A percentile compares a stretch with the other conserved stretches of the same genome.
Evolutionary conservation across 1,140 invertebrate genomes (phyloP).

Genomic region (Nephotettix cincticeps): DNA sequence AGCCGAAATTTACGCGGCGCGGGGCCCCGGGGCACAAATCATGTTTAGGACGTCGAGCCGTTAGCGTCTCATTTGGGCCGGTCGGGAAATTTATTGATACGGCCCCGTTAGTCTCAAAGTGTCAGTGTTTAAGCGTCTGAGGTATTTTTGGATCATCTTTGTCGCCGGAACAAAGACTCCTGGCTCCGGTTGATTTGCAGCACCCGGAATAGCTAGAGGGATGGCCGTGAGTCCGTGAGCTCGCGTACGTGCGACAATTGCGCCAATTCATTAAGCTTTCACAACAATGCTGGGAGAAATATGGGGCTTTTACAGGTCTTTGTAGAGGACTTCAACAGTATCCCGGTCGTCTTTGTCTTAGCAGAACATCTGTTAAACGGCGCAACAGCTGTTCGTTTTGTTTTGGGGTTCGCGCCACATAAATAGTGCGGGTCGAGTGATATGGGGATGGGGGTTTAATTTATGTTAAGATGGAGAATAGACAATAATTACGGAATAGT

Average conservation of each 20-base stretch:
- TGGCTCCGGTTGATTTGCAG: conserved; percentile 13
- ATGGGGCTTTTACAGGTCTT: conserved; percentile 4
- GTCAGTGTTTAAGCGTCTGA: conserved; percentile 4
- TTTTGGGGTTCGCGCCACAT: neutral
- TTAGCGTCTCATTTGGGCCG: conserved; percentile 12
- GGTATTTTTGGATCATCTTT: conserved; percentile 17
- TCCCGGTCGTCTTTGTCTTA: neutral
- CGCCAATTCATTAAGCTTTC: conserved; percentile 4
- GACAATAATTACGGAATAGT: neutral
- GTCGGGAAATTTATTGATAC: conserved; percentile 18
- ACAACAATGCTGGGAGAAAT: neutral
- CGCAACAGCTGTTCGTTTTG: neutral
- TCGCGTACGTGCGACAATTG: neutral
- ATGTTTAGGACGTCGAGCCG: conserved; percentile 1
- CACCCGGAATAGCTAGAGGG: neutral
- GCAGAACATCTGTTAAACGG: neutral
- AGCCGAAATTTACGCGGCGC: too few relatives aligned
- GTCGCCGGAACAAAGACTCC: neutral
- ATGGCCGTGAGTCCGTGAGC: too few relatives aligned
- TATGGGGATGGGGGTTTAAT: neutral
- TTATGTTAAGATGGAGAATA: neutral
- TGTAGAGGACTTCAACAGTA: neutral
- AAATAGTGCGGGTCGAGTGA: neutral
- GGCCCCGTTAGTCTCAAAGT: conserved; percentile 11
- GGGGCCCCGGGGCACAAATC: neutral